phyloP scores from a whole-genome alignment of 1,140 invertebrate genomes.

The Euglossa dilemma region DNA sequence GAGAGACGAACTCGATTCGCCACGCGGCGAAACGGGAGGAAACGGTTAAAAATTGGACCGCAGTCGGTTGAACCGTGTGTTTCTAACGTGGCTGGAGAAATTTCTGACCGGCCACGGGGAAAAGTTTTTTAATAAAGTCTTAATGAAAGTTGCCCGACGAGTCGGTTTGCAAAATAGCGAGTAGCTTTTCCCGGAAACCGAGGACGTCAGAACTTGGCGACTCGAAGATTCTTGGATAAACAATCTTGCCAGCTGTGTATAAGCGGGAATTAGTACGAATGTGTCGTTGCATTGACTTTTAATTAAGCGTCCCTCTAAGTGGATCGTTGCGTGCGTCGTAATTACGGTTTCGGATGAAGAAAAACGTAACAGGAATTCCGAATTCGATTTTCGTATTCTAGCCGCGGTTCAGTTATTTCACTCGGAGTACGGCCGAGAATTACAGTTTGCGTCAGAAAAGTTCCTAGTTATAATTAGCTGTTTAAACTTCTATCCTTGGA shows the following conservation, averaged over 20 bases:
- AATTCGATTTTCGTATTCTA: no score
- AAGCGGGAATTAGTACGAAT: background rate
- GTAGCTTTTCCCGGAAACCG: background rate
- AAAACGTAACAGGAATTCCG: no score
- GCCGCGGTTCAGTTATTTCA: no score
- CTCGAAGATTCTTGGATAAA: background rate
- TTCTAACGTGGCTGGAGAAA: background rate
- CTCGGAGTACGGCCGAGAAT: no score
- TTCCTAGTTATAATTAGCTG: no score
- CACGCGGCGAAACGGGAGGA: no score
- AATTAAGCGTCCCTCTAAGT: background rate
- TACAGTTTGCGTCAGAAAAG: no score
- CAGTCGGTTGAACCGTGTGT: background rate
- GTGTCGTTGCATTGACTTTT: background rate
- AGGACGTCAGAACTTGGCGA: background rate
- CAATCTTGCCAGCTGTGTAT: no score
- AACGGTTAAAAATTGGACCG: no score
- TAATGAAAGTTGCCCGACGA: background rate
- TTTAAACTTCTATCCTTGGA: no score
- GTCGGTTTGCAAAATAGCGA: background rate
- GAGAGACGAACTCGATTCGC: no score
- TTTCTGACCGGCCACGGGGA: background rate
- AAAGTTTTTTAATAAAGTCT: slow-evolving; percentile 22
- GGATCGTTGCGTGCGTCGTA: background rate
- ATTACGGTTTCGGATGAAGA: background rate